phyloP scores from a whole-genome alignment of 2,888 invertebrate genomes.

The Eilema griseolum region DNA sequence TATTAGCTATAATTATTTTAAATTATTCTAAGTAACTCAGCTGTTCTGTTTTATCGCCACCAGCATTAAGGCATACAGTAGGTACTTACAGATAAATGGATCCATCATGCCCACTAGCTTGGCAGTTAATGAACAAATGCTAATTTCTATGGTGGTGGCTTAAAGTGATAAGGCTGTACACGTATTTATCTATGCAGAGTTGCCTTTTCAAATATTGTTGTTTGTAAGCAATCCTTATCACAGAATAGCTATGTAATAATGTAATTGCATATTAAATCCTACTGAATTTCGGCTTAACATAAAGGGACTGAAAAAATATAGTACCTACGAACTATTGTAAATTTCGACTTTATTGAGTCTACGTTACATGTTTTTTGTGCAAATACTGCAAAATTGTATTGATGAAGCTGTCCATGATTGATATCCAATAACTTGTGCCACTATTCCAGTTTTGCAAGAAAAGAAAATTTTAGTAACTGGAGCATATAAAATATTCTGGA shows the following conservation, averaged over 20 bases:
- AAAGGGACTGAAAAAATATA: no score
- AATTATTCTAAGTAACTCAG: neutral
- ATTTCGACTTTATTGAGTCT: no score
- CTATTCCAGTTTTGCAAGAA: no score
- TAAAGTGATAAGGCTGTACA: neutral
- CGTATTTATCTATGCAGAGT: neutral
- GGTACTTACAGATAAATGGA: constrained; percentile 16
- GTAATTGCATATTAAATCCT: neutral
- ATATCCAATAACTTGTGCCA: no score
- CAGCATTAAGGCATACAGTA: constrained; percentile 1
- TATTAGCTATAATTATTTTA: neutral
- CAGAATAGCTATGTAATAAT: neutral
- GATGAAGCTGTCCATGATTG: no score
- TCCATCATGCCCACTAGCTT: constrained; percentile 31
- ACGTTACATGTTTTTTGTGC: no score
- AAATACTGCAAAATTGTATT: no score
- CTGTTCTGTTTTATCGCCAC: neutral
- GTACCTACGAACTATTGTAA: no score
- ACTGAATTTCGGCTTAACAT: neutral
- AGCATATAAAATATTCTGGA: no score
- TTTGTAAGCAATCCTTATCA: constrained; percentile 2
- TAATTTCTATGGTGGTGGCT: constrained; percentile 9
- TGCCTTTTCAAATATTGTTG: neutral
- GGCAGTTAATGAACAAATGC: constrained; percentile 10
- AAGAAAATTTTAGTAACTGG: no score